Evolutionary conservation across 2,888 invertebrate genomes (phyloP).

Genomic region (Drosophila mulleri): DNA sequence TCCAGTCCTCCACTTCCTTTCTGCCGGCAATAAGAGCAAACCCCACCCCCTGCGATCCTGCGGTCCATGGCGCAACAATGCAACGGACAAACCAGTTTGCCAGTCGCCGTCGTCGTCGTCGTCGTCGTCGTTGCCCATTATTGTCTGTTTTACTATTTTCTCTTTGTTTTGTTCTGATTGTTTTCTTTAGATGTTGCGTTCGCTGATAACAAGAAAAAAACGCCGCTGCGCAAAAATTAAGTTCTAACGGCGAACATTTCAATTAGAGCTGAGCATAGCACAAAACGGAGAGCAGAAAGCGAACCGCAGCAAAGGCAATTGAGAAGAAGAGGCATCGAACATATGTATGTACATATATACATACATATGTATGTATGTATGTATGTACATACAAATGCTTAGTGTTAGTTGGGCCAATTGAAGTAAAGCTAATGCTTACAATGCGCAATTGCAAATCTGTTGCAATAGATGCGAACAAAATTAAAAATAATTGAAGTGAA

Average conservation of each 20-base stretch:
- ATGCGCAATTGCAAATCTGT: conserved; percentile 28
- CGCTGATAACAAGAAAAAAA: conserved; percentile 60
- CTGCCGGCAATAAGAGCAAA: conserved; percentile 43
- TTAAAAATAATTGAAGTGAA: conserved; percentile 15
- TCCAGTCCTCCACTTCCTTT: conserved; percentile 37
- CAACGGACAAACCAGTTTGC: conserved; percentile 54
- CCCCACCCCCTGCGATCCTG: not conserved
- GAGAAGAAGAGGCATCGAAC: conserved; percentile 8
- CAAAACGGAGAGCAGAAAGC: conserved; percentile 12
- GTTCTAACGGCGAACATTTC: conserved; percentile 62
- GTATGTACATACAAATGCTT: conserved; percentile 30
- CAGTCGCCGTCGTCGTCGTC: not conserved
- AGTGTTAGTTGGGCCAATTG: conserved; percentile 35
- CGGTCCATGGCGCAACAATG: conserved; percentile 34
- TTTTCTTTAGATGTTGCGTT: conserved; percentile 41
- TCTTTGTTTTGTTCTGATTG: conserved; percentile 12
- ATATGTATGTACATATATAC: no score
- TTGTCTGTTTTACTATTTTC: conserved; percentile 24
- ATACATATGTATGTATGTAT: no score
- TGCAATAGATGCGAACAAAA: not conserved
- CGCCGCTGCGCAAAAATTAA: conserved; percentile 59
- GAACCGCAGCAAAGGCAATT: conserved; percentile 26
- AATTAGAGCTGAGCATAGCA: conserved; percentile 47
- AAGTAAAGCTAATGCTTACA: conserved; percentile 47
- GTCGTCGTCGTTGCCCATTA: conserved; percentile 4